phyloP scores from a whole-genome alignment of 2,797 vertebrate species.

The Podarcis lilfordi region DNA sequence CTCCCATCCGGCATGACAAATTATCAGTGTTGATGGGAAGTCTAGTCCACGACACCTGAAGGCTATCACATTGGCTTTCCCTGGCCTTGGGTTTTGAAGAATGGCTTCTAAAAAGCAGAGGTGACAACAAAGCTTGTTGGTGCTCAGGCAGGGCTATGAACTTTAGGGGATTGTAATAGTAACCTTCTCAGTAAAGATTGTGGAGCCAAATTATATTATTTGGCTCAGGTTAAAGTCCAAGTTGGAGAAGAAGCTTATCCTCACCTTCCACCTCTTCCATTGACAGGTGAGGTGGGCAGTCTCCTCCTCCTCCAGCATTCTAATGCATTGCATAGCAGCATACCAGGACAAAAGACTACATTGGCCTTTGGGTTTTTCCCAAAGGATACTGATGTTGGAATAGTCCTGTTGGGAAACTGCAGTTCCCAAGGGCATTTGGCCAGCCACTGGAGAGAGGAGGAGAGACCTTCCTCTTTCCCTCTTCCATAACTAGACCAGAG shows the following conservation, averaged over 20 bases:
- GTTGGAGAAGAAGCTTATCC: neutral
- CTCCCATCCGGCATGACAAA: neutral
- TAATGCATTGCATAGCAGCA: neutral
- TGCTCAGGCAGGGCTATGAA: neutral
- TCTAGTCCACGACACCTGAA: neutral
- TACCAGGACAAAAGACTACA: neutral
- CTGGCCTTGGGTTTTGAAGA: neutral
- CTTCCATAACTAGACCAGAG: neutral
- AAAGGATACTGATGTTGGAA: neutral
- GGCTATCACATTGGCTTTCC: neutral
- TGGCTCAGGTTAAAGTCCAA: neutral
- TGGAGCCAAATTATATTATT: neutral
- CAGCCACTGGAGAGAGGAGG: neutral
- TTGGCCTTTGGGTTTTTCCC: neutral
- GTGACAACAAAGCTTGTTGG: neutral
- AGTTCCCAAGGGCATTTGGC: neutral
- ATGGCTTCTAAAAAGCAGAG: neutral
- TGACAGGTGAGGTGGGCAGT: neutral
- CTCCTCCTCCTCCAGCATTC: neutral
- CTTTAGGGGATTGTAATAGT: neutral
- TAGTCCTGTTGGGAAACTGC: neutral
- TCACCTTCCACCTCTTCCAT: neutral
- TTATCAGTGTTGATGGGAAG: neutral
- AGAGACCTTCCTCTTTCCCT: neutral
- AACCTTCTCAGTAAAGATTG: neutral